Conservation (phyloP, 2,113 vertebrate species). For the Chionomys nivalis region DNA sequence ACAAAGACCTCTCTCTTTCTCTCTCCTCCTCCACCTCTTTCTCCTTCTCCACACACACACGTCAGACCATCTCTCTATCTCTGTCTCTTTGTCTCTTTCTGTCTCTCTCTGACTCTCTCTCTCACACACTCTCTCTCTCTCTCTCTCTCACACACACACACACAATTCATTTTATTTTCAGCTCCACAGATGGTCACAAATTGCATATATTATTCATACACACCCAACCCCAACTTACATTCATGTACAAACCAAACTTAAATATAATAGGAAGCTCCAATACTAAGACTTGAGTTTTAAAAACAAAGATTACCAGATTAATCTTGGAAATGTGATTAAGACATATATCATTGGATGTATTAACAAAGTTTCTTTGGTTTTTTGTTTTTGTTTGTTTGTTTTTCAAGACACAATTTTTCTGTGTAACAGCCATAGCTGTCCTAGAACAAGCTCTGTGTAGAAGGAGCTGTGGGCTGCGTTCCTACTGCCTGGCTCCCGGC, state of each 20-base stretch:
- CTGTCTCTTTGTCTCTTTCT: no score
- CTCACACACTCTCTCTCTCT: not conserved
- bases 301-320: slow-evolving; percentile 40
- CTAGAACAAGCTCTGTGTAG: no score
- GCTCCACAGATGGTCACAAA: slow-evolving; percentile 82
- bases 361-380: not conserved
- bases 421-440: no score
- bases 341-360: not conserved
- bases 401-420: no score
- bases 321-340: not conserved
- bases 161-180: slow-evolving; percentile 51
- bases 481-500: no score
- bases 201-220: slow-evolving; percentile 80
- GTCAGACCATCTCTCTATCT: no score
- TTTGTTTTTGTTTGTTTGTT: no score
- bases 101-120: no score
- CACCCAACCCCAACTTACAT: not conserved
- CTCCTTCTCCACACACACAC: not conserved
- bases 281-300: slow-evolving; percentile 28
- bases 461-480: no score
- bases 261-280: not conserved
- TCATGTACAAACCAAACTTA: slow-evolving; percentile 39
- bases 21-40: not conserved
- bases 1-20: slow-evolving; percentile 6
- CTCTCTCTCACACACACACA: not conserved